Conservation (phyloP, 2,797 vertebrate genomes). For the Microchirus variegatus region DNA sequence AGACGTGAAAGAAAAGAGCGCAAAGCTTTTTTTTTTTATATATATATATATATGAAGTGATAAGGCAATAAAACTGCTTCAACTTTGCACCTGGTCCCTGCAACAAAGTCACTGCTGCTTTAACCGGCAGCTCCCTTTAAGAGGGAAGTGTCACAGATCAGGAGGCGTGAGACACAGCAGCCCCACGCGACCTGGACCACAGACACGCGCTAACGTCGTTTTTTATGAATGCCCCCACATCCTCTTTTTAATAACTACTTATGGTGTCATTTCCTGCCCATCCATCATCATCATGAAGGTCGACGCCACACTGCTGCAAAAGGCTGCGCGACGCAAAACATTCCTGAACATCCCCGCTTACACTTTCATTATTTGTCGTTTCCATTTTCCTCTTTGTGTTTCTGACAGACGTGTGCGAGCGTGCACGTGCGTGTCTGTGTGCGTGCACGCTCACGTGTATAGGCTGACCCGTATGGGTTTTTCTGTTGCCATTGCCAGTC, state of each 20-base stretch:
- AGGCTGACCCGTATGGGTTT: too few relatives aligned
- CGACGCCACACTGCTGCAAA: constrained; percentile 58
- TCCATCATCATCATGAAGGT: constrained; percentile 68
- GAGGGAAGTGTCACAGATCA: constrained; percentile 50
- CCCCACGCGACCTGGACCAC: constrained; percentile 39
- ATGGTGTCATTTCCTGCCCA: constrained; percentile 79
- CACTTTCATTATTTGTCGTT: constrained; percentile 25
- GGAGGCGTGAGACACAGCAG: constrained; percentile 64
- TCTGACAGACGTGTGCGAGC: neutral
- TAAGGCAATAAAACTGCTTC: constrained; percentile 48
- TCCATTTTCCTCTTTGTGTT: constrained; percentile 7
- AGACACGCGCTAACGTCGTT: constrained; percentile 51
- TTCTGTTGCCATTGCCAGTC: too few relatives aligned
- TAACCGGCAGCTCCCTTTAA: constrained; percentile 43
- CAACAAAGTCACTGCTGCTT: constrained; percentile 42
- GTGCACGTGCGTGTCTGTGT: constrained; percentile 11
- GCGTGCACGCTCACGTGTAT: neutral
- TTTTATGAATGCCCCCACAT: constrained; percentile 75
- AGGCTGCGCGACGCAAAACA: constrained; percentile 50
- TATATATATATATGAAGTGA: constrained; percentile 39
- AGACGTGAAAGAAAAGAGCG: constrained; percentile 44
- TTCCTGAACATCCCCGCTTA: constrained; percentile 41
- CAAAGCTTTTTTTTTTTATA: constrained; percentile 46
- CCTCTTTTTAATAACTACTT: constrained; percentile 82
- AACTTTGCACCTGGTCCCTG: constrained; percentile 51